Base-by-base conservation (phyloP, 1,140 invertebrate species). In the Heliconius hermathena region DNA sequence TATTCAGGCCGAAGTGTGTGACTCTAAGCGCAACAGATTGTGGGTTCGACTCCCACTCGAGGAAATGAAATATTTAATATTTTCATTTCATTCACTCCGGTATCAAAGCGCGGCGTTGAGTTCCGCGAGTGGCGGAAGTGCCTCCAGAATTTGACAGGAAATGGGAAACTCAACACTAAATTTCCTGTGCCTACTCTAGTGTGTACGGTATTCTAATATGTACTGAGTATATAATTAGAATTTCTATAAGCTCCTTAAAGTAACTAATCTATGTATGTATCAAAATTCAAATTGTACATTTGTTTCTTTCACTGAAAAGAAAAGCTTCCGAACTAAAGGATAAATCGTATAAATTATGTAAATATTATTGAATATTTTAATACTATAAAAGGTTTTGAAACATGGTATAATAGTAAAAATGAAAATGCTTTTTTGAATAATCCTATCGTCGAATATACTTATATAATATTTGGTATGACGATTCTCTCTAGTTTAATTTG, bases 191-290 rank as follows among this genome's bases (percentile, higher is more conserved):
- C 16, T 52, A 20, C 1, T 1, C 49, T 20, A 20, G 1, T 2
- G 0, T 52, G 1, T 52, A 5, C 2, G 49, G 18, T 3, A 46
- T 46, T 16, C 13, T 4, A 16, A 46, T 46, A 4, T 16, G 1
- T 46, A 16, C 0, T 46, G 13, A 46, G 41, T 16, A 46, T 4
- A 16, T 46, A 16, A 46, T 46, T 46, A 4, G 13, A 46, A 46
- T 46, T 46, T 46, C 41, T 46, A 46, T 46, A 46, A 46, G 41
- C 41, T 46, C 54, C 54, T 20, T 57, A 9, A n/a, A 20, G 9
- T 57, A 57, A n/a, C 20, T 60, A 60, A 88, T 88, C 83, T 88
- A 26, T 60, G 8, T 85, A 87, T 22, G n/a, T 84, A 87, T 87
- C 82, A 83, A n/a, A n/a, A 60, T 60, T 22, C 54, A 60, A 60